Conservation (phyloP, 2,888 invertebrate genomes). For the Hydropsyche betteni region DNA sequence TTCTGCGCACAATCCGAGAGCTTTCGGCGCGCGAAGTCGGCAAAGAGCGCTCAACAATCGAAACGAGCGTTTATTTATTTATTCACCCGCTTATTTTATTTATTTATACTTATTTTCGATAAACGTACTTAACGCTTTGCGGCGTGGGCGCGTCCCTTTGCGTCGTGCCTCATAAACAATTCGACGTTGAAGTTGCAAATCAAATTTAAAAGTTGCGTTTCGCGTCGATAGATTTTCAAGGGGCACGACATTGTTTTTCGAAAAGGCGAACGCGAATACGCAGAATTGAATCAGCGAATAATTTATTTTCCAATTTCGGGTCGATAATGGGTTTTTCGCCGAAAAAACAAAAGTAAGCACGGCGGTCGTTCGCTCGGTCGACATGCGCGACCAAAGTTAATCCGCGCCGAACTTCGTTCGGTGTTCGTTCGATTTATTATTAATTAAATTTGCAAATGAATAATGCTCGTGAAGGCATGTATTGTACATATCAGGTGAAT, state of each 20-base stretch:
- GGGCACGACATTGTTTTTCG: conserved; percentile 29
- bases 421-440: no score
- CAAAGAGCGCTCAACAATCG: conserved; percentile 10
- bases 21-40: not conserved
- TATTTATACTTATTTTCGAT: conserved; percentile 22
- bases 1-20: conserved; percentile 10
- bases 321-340: conserved; percentile 28
- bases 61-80: conserved; percentile 10
- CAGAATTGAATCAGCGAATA: conserved; percentile 27
- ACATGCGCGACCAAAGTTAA: conserved; percentile 4
- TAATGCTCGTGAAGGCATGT: no score
- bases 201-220: conserved; percentile 35
- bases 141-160: not conserved
- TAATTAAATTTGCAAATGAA: no score
- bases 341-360: conserved; percentile 23
- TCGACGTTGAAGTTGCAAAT: conserved; percentile 36
- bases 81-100: conserved; percentile 4
- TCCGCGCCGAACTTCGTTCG: no score
- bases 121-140: not conserved
- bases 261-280: conserved; percentile 1
- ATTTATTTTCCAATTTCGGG: conserved; percentile 31
- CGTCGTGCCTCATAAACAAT: conserved; percentile 25
- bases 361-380: not conserved
- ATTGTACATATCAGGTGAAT: no score
- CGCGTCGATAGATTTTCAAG: conserved; percentile 32